phyloP scores from a whole-genome alignment of 1,140 invertebrate genomes.

The Drosophila orena region DNA sequence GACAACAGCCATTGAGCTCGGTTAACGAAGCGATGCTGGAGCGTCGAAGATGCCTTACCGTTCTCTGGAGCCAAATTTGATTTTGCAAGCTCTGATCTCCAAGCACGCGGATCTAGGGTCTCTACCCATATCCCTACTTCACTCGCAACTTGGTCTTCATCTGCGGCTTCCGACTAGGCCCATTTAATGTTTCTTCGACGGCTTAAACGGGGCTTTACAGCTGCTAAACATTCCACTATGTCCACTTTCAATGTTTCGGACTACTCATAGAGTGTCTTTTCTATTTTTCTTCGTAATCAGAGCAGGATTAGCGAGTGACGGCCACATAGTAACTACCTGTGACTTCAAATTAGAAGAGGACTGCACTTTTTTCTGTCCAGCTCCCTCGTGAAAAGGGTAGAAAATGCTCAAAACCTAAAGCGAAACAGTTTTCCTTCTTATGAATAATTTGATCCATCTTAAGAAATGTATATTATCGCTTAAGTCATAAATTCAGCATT shows the following conservation, averaged over 20 bases:
- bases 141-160: conserved; percentile 11
- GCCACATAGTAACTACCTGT: background rate
- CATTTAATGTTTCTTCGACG: conserved; percentile 44
- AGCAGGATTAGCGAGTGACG: conserved; percentile 77
- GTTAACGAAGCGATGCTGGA: conserved; percentile 47
- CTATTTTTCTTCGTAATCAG: conserved; percentile 39
- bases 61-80: conserved; percentile 50
- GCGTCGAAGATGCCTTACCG: conserved; percentile 71
- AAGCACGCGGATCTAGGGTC: conserved; percentile 12
- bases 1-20: conserved; percentile 45
- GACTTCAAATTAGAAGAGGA: background rate
- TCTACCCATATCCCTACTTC: conserved; percentile 26
- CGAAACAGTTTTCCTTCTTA: conserved; percentile 7
- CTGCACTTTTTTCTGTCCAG: background rate
- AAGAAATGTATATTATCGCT: conserved; percentile 62
- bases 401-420: background rate
- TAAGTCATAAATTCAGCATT: conserved; percentile 84
- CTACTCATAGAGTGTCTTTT: no score
- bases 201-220: conserved; percentile 26
- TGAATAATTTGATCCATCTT: conserved; percentile 27
- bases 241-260: background rate
- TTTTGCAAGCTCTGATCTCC: conserved; percentile 60
- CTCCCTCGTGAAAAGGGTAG: background rate
- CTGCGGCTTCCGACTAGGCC: conserved; percentile 62
- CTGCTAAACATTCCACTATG: conserved; percentile 20